phyloP scores from a whole-genome alignment of 2,888 invertebrate genomes.

The Cephonodes hylas region DNA sequence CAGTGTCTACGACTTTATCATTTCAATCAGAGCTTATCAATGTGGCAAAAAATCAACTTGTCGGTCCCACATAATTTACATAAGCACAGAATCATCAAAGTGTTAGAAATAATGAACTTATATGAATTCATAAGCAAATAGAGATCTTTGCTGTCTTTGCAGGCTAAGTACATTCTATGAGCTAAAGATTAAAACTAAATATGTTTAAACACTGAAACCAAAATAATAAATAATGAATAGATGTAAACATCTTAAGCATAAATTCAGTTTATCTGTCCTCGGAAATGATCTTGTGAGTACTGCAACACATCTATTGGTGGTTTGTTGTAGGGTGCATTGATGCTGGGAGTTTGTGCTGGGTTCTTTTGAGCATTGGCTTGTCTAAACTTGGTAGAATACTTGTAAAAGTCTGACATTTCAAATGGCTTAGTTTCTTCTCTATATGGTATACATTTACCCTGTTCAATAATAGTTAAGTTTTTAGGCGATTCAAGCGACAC shows the following conservation, averaged over 20 bases:
- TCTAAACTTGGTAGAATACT: slow-evolving; percentile 96
- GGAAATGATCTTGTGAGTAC: slow-evolving; percentile 69
- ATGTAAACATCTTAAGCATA: not conserved
- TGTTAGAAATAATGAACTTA: not conserved
- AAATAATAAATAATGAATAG: slow-evolving; percentile 13
- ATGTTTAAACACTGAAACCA: slow-evolving; percentile 13
- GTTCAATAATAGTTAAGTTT: slow-evolving; percentile 91
- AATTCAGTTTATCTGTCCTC: slow-evolving; percentile 55
- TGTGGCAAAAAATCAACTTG: not conserved
- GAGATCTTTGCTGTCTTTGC: slow-evolving; percentile 18
- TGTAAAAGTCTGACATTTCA: slow-evolving; percentile 98
- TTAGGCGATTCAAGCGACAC: slow-evolving; percentile 88
- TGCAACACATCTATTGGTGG: slow-evolving; percentile 71
- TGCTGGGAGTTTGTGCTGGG: slow-evolving; percentile 44
- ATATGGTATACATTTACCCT: slow-evolving; percentile 94
- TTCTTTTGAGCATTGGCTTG: slow-evolving; percentile 73
- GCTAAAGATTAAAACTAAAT: slow-evolving; percentile 27
- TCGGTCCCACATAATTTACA: not conserved
- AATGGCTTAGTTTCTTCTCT: slow-evolving; percentile 97
- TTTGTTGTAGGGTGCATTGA: slow-evolving; percentile 61
- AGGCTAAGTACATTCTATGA: slow-evolving; percentile 48
- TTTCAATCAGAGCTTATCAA: not conserved
- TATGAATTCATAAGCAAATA: slow-evolving; percentile 1
- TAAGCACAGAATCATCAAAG: not conserved
- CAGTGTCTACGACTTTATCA: slow-evolving; percentile 22